Evolutionary conservation across 2,113 vertebrate genomes (phyloP).

Genomic region (Silurus asotus): DNA sequence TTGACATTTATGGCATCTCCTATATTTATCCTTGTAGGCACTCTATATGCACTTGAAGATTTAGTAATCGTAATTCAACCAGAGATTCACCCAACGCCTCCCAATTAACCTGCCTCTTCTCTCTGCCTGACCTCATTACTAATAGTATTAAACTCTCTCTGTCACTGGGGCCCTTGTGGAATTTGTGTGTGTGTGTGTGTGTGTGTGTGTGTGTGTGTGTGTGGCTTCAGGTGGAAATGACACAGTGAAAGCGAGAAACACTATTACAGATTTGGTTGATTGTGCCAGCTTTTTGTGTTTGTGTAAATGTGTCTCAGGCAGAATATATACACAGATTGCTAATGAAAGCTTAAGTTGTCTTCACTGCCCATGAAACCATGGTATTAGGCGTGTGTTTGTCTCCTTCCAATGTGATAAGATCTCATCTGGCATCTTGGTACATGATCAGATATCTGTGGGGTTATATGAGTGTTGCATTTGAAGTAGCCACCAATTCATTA

Average conservation of each 20-base stretch:
- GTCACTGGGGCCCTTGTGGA: conserved; percentile 63
- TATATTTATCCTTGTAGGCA: conserved; percentile 66
- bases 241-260: neutral
- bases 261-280: neutral
- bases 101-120: conserved; percentile 72
- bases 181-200: conserved; percentile 39
- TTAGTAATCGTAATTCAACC: conserved; percentile 74
- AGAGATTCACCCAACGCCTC: conserved; percentile 70
- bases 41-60: conserved; percentile 64
- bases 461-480: neutral
- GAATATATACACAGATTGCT: neutral
- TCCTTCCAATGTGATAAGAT: neutral
- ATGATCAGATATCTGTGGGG: neutral
- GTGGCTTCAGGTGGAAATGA: conserved; percentile 34
- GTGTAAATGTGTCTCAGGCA: neutral
- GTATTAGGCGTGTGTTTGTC: no score
- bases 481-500: neutral
- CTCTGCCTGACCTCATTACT: conserved; percentile 72
- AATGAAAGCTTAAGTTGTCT: neutral
- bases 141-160: conserved; percentile 60
- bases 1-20: conserved; percentile 58
- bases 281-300: neutral
- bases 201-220: conserved; percentile 39
- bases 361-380: neutral
- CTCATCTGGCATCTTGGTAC: neutral